Evolutionary conservation across 2,113 vertebrate species (phyloP).

Genomic region (Platichthys stellatus): DNA sequence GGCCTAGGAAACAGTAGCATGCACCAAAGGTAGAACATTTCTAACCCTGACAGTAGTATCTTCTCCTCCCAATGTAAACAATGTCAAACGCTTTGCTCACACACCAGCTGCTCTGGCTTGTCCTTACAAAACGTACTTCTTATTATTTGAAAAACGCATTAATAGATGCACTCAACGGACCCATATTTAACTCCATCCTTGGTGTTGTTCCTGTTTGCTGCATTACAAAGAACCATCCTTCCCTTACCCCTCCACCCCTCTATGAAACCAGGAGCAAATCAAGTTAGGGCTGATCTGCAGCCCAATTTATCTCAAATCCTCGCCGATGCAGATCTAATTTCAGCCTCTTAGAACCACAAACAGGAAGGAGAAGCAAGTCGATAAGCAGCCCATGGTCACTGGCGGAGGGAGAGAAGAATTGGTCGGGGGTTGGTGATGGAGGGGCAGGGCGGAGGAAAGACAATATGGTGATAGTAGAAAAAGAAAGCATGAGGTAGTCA

Average conservation of each 20-base stretch:
- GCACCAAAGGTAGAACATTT: neutral
- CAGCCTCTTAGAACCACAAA: conserved; percentile 78
- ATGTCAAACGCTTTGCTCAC: neutral
- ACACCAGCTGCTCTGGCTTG: neutral
- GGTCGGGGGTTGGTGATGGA: conserved; percentile 32
- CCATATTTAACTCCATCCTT: neutral
- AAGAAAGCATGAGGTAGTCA: no score
- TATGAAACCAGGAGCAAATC: conserved; percentile 58
- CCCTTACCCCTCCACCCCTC: conserved; percentile 19
- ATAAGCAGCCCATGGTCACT: conserved; percentile 72
- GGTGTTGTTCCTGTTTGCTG: conserved; percentile 47
- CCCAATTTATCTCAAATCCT: conserved; percentile 78
- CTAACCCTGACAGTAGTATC: neutral
- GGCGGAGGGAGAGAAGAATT: conserved; percentile 39
- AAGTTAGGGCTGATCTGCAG: conserved; percentile 72
- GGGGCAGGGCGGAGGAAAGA: conserved; percentile 8
- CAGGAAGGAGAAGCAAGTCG: conserved; percentile 73
- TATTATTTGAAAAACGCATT: neutral
- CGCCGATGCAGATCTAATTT: conserved; percentile 77
- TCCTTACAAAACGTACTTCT: neutral
- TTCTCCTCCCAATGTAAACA: neutral
- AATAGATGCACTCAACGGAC: conserved; percentile 2
- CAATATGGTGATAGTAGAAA: conserved; percentile 53
- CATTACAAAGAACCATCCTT: conserved; percentile 32
- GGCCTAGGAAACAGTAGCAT: neutral